These are phyloP conservation scores for Myocastor coypus DNA, from an alignment of 2,113 vertebrate genomes.

Conservation along the genomic window DNA sequence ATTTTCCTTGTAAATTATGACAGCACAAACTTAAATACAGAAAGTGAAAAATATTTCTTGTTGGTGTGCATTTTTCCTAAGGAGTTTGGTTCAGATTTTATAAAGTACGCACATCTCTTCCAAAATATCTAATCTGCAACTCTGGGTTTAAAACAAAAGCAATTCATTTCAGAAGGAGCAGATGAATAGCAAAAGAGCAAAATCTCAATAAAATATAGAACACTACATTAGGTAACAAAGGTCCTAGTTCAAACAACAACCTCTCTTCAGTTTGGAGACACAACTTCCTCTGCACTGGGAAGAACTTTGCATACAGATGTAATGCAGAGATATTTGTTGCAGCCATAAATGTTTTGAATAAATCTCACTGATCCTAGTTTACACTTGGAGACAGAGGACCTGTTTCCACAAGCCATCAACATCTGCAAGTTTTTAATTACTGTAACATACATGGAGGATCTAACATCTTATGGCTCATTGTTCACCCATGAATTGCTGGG, in stretches of 20 bases:
- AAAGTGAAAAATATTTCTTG: not conserved
- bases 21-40: not conserved
- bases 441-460: not conserved
- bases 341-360: not conserved
- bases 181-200: not conserved
- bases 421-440: not conserved
- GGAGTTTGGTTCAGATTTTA: slow-evolving; percentile 31
- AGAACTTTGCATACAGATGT: not conserved
- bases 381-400: not conserved
- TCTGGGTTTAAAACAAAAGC: not conserved
- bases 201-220: not conserved
- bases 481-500: not conserved
- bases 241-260: not conserved
- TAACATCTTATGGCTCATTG: not conserved
- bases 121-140: slow-evolving; percentile 3
- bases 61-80: not conserved
- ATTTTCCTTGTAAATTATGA: slow-evolving; percentile 2
- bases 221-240: not conserved
- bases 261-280: not conserved
- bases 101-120: not conserved
- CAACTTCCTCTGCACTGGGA: not conserved
- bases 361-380: not conserved
- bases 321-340: not conserved
- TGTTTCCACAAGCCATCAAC: not conserved
- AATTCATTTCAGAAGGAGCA: not conserved